phyloP scores from a whole-genome alignment of 2,113 vertebrate species.

The Bufo bufo region DNA sequence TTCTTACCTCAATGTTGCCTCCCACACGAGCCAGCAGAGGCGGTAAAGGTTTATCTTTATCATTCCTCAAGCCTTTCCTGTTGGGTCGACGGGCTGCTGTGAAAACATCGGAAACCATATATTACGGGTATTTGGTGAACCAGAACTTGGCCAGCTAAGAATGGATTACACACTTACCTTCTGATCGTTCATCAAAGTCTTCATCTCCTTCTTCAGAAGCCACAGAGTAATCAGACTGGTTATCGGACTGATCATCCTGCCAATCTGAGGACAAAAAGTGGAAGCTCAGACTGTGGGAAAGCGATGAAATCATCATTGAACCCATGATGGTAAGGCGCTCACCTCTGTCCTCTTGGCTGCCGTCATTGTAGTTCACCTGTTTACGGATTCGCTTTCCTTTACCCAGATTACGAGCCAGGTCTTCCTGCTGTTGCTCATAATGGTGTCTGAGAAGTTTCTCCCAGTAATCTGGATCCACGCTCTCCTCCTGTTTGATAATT shows the following conservation, averaged over 20 bases:
- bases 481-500: slow-evolving; percentile 98
- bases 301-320: neutral
- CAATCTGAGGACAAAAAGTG: slow-evolving; percentile 79
- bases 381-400: slow-evolving; percentile 98
- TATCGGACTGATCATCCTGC: slow-evolving; percentile 98
- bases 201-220: slow-evolving; percentile 97
- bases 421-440: slow-evolving; percentile 98
- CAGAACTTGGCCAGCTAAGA: neutral
- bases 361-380: slow-evolving; percentile 99
- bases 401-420: slow-evolving; percentile 94
- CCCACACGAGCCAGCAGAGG: slow-evolving; percentile 94
- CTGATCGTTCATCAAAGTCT: slow-evolving; percentile 94
- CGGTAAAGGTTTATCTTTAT: slow-evolving; percentile 95
- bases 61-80: slow-evolving; percentile 93
- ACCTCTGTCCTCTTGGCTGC: slow-evolving; percentile 98
- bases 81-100: slow-evolving; percentile 89
- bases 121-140: neutral
- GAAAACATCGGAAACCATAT: neutral
- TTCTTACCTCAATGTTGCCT: slow-evolving; percentile 93
- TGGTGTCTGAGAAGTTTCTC: slow-evolving; percentile 97
- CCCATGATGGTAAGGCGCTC: slow-evolving; percentile 68
- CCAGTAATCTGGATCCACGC: slow-evolving; percentile 98
- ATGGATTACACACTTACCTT: slow-evolving; percentile 75
- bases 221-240: slow-evolving; percentile 98
- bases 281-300: slow-evolving; percentile 57